Evolutionary conservation across 2,888 invertebrate species (phyloP).

Genomic region (Anagyrus pseudococci): DNA sequence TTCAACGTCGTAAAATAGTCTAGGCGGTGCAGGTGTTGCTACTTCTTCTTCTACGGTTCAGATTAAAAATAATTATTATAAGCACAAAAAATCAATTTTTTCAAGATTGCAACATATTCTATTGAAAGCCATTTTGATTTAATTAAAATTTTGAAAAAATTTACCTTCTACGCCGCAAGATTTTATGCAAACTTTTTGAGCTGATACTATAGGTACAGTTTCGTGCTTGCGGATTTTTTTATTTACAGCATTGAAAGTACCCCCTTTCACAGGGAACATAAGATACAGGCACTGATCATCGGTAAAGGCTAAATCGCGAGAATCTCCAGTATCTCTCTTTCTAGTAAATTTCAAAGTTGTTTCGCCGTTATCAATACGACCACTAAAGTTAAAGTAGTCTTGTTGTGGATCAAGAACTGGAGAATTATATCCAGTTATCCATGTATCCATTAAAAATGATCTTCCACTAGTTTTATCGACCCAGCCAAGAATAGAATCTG

Average conservation of each 20-base stretch:
- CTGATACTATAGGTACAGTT: slow-evolving; percentile 74
- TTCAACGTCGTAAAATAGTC: slow-evolving; percentile 73
- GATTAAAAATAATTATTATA: slow-evolving; percentile 5
- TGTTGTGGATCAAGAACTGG: slow-evolving; percentile 77
- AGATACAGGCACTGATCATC: slow-evolving; percentile 83
- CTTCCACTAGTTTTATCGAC: slow-evolving; percentile 79
- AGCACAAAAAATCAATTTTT: background rate
- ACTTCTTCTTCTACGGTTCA: slow-evolving; percentile 62
- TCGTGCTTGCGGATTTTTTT: slow-evolving; percentile 86
- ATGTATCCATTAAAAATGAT: slow-evolving; percentile 88
- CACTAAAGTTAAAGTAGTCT: slow-evolving; percentile 74
- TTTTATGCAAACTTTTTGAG: slow-evolving; percentile 81
- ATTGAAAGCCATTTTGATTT: background rate
- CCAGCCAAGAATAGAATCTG: slow-evolving; percentile 89
- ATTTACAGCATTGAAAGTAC: slow-evolving; percentile 80
- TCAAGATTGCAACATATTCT: background rate
- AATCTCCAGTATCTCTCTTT: slow-evolving; percentile 77
- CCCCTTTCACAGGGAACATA: slow-evolving; percentile 87
- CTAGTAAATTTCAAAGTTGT: slow-evolving; percentile 81
- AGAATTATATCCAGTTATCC: slow-evolving; percentile 80
- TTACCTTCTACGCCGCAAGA: slow-evolving; percentile 77
- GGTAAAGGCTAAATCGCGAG: slow-evolving; percentile 80
- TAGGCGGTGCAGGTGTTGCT: slow-evolving; percentile 70
- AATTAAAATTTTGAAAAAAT: slow-evolving; percentile 33
- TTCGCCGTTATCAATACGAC: slow-evolving; percentile 75